These are phyloP conservation scores for Temnothorax nylanderi DNA, from an alignment of 1,140 invertebrate species.

Conservation along the genomic window DNA sequence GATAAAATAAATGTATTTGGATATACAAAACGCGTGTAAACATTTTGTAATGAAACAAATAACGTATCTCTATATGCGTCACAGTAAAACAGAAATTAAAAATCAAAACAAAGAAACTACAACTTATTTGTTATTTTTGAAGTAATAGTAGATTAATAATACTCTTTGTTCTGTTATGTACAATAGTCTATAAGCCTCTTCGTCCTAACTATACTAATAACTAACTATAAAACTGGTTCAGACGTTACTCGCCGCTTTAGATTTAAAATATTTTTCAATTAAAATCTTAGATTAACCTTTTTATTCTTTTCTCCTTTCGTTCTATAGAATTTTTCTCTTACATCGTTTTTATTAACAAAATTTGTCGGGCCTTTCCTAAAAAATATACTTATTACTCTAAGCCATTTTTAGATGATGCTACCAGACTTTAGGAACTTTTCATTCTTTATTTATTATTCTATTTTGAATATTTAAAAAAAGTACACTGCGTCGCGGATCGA, in stretches of 20 bases:
- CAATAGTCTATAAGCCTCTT: conserved; percentile 81
- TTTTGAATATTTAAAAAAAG: conserved; percentile 13
- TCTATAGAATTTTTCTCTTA: background rate
- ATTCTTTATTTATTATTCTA: conserved; percentile 28
- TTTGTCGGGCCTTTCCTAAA: conserved; percentile 1
- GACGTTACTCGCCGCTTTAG: conserved; percentile 25
- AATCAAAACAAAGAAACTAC: conserved; percentile 8
- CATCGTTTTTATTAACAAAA: conserved; percentile 20
- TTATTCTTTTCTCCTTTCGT: background rate
- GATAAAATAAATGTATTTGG: background rate
- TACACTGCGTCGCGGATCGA: background rate
- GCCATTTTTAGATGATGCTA: conserved; percentile 13
- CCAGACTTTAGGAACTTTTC: conserved; percentile 40
- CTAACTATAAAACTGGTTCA: conserved; percentile 50
- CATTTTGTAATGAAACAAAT: background rate
- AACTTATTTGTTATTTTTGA: conserved; percentile 33
- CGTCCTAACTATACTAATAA: conserved; percentile 66
- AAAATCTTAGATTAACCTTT: conserved; percentile 45
- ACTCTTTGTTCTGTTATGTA: conserved; percentile 75
- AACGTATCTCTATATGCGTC: background rate
- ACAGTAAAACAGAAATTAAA: conserved; percentile 21
- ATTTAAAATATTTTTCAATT: conserved; percentile 9
- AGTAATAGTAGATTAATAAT: conserved; percentile 75
- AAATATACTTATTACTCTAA: conserved; percentile 22
- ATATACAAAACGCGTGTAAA: background rate